A percentile compares a stretch with the other conserved stretches of the same genome.
Evolutionary conservation across 1,140 invertebrate species (phyloP).

Genomic region (Cryptotermes secundus): DNA sequence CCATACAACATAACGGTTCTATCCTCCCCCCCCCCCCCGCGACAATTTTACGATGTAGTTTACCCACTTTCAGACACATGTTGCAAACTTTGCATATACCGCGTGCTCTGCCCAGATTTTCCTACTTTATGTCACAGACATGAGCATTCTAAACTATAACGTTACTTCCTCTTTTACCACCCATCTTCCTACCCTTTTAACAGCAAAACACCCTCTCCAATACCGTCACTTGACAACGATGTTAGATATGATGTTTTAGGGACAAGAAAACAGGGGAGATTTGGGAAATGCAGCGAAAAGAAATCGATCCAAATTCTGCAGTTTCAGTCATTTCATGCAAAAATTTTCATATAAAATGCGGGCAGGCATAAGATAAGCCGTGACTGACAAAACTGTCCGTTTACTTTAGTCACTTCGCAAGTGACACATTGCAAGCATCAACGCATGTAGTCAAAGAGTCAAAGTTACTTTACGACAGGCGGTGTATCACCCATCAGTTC

Average conservation of each 20-base stretch:
- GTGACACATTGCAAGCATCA: too few relatives aligned
- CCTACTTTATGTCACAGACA: background rate
- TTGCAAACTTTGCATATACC: slow-evolving; percentile 16
- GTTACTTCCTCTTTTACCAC: background rate
- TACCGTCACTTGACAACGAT: background rate
- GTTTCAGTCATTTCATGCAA: background rate
- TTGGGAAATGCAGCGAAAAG: background rate
- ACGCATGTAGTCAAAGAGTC: too few relatives aligned
- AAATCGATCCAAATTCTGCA: background rate
- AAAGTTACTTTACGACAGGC: too few relatives aligned
- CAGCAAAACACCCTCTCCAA: slow-evolving; percentile 8
- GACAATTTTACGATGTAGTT: slow-evolving; percentile 13
- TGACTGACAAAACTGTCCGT: too few relatives aligned
- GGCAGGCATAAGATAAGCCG: background rate
- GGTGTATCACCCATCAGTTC: too few relatives aligned
- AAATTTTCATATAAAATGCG: background rate
- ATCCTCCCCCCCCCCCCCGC: background rate
- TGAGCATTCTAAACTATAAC: slow-evolving; percentile 13
- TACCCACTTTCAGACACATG: slow-evolving; percentile 18
- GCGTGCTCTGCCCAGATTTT: background rate
- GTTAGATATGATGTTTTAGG: background rate
- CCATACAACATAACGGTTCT: background rate
- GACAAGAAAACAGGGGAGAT: background rate
- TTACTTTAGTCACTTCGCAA: too few relatives aligned
- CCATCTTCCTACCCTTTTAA: slow-evolving; percentile 10